phyloP scores from a whole-genome alignment of 2,113 vertebrate genomes.

The Pipra filicauda region DNA sequence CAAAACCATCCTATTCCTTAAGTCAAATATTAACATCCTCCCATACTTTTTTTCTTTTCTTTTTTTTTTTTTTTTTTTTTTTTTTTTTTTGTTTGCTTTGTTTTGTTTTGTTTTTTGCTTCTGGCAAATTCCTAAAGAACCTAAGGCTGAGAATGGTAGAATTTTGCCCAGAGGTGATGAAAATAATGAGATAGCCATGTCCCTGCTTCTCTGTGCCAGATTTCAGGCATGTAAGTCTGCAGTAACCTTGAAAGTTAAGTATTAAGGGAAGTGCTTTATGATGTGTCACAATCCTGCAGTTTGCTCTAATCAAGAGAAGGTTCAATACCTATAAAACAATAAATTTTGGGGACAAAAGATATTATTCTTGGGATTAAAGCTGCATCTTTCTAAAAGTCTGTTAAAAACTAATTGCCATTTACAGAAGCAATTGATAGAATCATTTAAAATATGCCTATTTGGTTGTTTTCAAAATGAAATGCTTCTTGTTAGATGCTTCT shows the following conservation, averaged over 20 bases:
- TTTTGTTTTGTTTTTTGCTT: background rate
- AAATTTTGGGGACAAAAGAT: background rate
- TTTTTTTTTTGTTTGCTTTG: background rate
- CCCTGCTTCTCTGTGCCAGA: background rate
- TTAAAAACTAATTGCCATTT: background rate
- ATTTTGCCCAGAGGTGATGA: background rate
- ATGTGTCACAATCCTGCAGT: background rate
- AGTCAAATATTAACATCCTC: constrained; percentile 1
- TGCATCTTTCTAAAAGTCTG: background rate
- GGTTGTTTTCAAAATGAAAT: background rate
- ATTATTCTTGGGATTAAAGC: background rate
- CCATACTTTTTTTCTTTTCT: background rate
- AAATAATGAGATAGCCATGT: background rate
- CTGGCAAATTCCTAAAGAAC: background rate
- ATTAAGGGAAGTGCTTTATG: background rate
- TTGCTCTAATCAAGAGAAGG: background rate
- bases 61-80: background rate
- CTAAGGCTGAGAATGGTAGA: background rate
- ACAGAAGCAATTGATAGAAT: background rate
- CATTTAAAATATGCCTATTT: background rate
- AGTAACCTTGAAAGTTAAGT: background rate
- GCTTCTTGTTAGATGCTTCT: background rate
- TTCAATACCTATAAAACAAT: background rate
- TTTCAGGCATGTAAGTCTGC: background rate
- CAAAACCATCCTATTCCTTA: background rate